These are phyloP conservation scores for Cyrtodaria siliqua DNA, from an alignment of 2,888 invertebrate species.

Conservation along the genomic window DNA sequence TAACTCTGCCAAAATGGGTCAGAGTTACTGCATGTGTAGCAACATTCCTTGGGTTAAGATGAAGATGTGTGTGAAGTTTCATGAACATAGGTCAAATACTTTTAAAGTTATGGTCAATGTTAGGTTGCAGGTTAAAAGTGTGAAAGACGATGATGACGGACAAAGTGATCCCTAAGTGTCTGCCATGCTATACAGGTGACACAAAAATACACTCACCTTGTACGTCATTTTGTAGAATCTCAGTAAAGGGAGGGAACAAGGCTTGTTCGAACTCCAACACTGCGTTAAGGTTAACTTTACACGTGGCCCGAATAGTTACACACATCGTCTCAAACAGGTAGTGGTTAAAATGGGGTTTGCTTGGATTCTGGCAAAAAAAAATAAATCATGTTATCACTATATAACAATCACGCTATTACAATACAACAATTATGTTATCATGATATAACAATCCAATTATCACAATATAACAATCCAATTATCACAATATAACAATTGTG, in stretches of 20 bases:
- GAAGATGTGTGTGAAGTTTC: no score
- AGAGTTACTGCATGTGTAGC: no score
- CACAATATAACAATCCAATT: constrained; percentile 2
- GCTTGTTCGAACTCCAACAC: constrained; percentile 96
- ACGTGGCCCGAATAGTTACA: constrained; percentile 89
- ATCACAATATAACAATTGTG: no score
- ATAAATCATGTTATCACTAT: neutral
- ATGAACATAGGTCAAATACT: no score
- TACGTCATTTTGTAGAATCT: constrained; percentile 96
- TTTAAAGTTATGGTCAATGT: no score
- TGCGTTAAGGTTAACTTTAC: constrained; percentile 92
- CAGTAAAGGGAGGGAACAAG: constrained; percentile 97
- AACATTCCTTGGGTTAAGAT: no score
- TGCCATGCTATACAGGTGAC: no score
- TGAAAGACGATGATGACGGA: no score
- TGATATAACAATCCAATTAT: constrained; percentile 1
- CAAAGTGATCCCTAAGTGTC: no score
- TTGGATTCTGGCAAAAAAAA: constrained; percentile 89
- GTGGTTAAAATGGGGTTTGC: constrained; percentile 99
- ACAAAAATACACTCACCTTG: no score
- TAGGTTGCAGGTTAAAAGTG: no score
- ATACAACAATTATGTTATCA: neutral
- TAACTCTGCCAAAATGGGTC: no score
- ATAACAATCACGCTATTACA: neutral
- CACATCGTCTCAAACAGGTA: constrained; percentile 98